These are phyloP conservation scores for Centropyge bicolor DNA, from an alignment of 2,797 vertebrate species.

Conservation along the genomic window DNA sequence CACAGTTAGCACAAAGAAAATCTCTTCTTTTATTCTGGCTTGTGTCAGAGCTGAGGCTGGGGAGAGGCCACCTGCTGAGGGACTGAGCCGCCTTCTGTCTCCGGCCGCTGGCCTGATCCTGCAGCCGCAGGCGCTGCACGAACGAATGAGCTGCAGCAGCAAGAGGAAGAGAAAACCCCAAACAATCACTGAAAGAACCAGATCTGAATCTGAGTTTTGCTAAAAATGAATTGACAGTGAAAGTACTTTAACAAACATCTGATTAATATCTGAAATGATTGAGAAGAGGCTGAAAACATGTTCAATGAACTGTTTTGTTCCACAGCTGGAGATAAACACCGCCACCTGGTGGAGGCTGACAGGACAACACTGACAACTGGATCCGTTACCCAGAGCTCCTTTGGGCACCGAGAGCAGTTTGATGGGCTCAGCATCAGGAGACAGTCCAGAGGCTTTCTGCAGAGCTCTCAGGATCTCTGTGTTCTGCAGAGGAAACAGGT, in stretches of 20 bases:
- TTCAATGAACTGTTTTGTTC: not conserved
- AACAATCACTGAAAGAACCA: not conserved
- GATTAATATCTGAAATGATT: too few relatives aligned
- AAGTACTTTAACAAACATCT: not conserved
- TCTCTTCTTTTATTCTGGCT: not conserved
- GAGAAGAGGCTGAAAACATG: too few relatives aligned
- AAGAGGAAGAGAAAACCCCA: not conserved
- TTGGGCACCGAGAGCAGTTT: conserved; percentile 82
- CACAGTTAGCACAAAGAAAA: not conserved
- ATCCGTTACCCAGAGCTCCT: conserved; percentile 78
- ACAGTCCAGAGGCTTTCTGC: conserved; percentile 82
- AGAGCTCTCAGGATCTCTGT: conserved; percentile 83
- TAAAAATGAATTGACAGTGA: not conserved
- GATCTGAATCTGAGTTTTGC: not conserved
- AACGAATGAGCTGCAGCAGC: conserved; percentile 75
- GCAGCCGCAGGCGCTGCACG: conserved; percentile 77
- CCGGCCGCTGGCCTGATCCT: conserved; percentile 65
- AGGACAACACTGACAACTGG: not conserved
- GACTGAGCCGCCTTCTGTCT: conserved; percentile 72
- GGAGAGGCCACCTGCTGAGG: conserved; percentile 67
- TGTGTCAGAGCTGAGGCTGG: not conserved
- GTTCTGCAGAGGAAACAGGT: conserved; percentile 73
- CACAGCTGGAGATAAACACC: not conserved
- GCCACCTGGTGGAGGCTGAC: not conserved
- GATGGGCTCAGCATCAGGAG: conserved; percentile 77